Evolutionary conservation across 1,140 invertebrate genomes (phyloP).

Genomic region (Procambarus virginalis): DNA sequence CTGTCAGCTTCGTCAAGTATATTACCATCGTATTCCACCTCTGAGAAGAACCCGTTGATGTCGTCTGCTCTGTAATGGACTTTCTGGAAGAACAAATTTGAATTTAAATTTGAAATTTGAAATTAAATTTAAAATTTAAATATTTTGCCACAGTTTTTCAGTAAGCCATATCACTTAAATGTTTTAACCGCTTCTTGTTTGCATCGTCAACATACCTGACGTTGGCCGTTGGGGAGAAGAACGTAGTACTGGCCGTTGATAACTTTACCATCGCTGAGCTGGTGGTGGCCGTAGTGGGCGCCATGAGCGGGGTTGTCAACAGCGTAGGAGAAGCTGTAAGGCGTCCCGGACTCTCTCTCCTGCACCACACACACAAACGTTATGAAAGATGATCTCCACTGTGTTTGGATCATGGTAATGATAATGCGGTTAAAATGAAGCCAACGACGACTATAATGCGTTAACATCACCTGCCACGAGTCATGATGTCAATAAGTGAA

Average conservation of each 20-base stretch:
- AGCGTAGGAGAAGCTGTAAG: slow-evolving; percentile 89
- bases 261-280: slow-evolving; percentile 84
- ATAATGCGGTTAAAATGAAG: no score
- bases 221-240: slow-evolving; percentile 83
- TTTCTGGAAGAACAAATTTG: not conserved
- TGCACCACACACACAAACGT: no score
- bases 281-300: slow-evolving; percentile 89
- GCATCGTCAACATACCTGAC: not conserved
- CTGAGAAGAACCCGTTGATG: not conserved
- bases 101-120: not conserved
- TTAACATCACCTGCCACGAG: no score
- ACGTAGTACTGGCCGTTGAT: slow-evolving; percentile 85
- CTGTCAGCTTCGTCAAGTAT: no score
- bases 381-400: no score
- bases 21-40: not conserved
- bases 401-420: no score
- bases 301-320: slow-evolving; percentile 86
- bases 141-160: no score
- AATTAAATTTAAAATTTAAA: not conserved
- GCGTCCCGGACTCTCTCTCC: slow-evolving; percentile 73
- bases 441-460: no score
- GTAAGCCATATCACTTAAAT: not conserved
- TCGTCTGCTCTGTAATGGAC: slow-evolving; percentile 24
- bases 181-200: not conserved
- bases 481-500: no score